Evolutionary conservation across 2,113 vertebrate species (phyloP), one percentile per base, ranked within the genome.

Genomic region (Psettodes erumei): DNA sequence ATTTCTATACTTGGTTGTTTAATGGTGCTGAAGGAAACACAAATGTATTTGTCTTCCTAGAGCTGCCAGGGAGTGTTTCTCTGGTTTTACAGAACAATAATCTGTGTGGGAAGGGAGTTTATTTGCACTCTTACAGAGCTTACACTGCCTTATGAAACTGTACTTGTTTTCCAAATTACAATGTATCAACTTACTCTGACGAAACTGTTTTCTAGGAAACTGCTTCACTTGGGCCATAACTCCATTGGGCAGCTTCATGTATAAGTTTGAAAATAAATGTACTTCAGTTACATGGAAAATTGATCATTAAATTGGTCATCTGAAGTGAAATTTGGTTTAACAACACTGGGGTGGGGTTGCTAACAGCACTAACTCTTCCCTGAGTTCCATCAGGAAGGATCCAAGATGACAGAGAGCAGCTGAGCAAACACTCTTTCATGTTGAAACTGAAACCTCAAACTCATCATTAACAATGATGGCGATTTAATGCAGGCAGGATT

Each of bases 351-450:
- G 6, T 19, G 61, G 13, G 64, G 54, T 25, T 25, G 37, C 50
- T n/a, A 38, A 50, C 16, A 45, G 12, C 48, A 28, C 32, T 23
- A 25, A 38, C 51, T 56, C 47, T 61, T n/a, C 21, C 11, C 27
- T 65, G 58, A 82, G 62, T 64, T 70, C 66, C 60, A 48, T 50
- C 27, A 45, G 70, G 30, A 54, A 30, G 32, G 59, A 72, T 51
- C 38, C 6, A 8, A 50, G 58, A 38, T 2, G 8, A 42, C 51
- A 40, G 30, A 28, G 77, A 75, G 40, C 85, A 87, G 80, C 85
- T 82, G 85, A 82, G 71, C 64, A 83, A 87, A 87, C 80, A 87
- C 15, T 32, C 77, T 83, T 51, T 70, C 45, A 75, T 77, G 71
- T 54, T 64, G 75, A 54, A 65, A 60, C 61, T 42, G 65, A 75